Evolutionary conservation across 37 sponge, comb jelly and placozoan species (phyloP), one percentile per base, ranked within the genome.

Genomic region (Hormiphora californensis): DNA sequence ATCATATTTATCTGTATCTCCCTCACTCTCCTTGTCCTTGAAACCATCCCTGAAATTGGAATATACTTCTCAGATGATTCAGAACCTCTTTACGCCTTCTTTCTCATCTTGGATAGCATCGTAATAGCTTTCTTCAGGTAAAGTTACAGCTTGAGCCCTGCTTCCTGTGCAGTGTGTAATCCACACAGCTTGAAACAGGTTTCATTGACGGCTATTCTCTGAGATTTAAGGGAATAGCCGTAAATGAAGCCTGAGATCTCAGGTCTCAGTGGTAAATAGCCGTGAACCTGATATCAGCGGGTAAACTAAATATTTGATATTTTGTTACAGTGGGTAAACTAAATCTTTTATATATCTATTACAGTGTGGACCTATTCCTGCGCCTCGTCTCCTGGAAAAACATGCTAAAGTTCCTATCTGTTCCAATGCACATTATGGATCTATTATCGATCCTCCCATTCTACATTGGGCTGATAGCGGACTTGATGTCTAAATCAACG

Each of bases 401-500:
- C 61, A 57, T 57, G 61, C 7, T 57, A 5, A 57, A 57, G 21
- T 57, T 57, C 27, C 61, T 57, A 5, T 28, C 61, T 4, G n/a
- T 57, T 21, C 61, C 61, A 12, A 57, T 57, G 61, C 61, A 57
- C 61, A 57, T 57, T 30, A 57, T 57, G 61, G 61, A 57, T 30
- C n/a, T 57, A 57, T 12, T 57, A 57, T 57, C 61, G 3, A 57
- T 57, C n/a, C 61, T 57, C n/a, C 61, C 61, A 21, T 57, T 57
- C 23, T 57, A 21, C 61, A 57, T 57, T 30, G 61, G 61, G n/a
- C 61, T 57, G 4, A 21, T 57, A 5, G 61, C 61, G 30, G 61
- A 57, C 23, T 4, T 57, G n/a, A 5, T 57, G 22, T 57, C 61
- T 21, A 23, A 57, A 57, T n/a, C n/a, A n/a, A 57, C 61, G 3